phyloP scores from a whole-genome alignment of 2,888 invertebrate genomes.

The Rhagophthalmus giganteus region DNA sequence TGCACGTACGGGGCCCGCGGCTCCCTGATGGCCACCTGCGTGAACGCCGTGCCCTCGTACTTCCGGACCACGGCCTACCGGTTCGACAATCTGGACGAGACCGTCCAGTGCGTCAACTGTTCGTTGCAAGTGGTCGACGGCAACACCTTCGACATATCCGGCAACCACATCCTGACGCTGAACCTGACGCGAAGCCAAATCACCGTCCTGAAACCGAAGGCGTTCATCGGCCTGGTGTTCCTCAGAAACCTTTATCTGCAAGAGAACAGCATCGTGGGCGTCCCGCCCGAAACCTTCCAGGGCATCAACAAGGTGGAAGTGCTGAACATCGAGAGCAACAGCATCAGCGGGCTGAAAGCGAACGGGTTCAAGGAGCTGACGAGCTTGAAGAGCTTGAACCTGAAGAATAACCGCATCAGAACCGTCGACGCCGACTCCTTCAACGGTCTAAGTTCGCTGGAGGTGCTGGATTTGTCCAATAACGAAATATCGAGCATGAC shows the following conservation, averaged over 20 bases:
- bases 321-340: slow-evolving; percentile 47
- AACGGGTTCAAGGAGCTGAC: slow-evolving; percentile 48
- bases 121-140: slow-evolving; percentile 43
- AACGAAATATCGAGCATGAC: slow-evolving; percentile 42
- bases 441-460: slow-evolving; percentile 42
- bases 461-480: slow-evolving; percentile 43
- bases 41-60: slow-evolving; percentile 47
- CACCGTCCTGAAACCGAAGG: slow-evolving; percentile 41
- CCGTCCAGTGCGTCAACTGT: slow-evolving; percentile 49
- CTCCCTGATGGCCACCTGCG: slow-evolving; percentile 52
- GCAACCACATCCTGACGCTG: slow-evolving; percentile 49
- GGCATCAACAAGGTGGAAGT: slow-evolving; percentile 49
- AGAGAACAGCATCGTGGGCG: slow-evolving; percentile 45
- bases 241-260: slow-evolving; percentile 44
- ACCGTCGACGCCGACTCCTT: slow-evolving; percentile 44
- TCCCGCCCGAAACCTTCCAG: slow-evolving; percentile 47
- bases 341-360: slow-evolving; percentile 43
- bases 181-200: slow-evolving; percentile 45
- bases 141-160: slow-evolving; percentile 51
- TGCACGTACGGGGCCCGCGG: slow-evolving; percentile 53
- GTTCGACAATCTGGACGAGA: slow-evolving; percentile 53
- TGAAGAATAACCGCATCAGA: slow-evolving; percentile 44
- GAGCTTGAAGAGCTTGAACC: slow-evolving; percentile 42
- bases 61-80: slow-evolving; percentile 50
- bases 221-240: slow-evolving; percentile 52